Evolutionary conservation across 92 coral and sea anemone species (phyloP).

Genomic region (Muricea muricata): DNA sequence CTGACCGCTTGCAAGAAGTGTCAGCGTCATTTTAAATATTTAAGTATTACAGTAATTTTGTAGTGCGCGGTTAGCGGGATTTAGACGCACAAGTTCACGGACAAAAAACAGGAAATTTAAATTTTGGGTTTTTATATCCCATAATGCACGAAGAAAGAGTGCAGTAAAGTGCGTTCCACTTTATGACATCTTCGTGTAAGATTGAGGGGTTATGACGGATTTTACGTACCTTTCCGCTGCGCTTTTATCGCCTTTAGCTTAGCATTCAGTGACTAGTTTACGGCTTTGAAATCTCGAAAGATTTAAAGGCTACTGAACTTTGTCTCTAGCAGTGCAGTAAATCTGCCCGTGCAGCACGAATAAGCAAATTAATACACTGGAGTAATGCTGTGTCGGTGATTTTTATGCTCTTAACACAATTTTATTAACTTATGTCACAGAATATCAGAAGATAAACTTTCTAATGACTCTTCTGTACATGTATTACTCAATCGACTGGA

Average conservation of each 20-base stretch:
- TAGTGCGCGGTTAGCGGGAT: neutral
- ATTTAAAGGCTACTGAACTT: conserved; percentile 16
- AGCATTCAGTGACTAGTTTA: conserved; percentile 44
- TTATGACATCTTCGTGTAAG: conserved; percentile 48
- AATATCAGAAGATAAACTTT: neutral
- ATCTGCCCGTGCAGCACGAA: neutral
- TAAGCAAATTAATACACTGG: neutral
- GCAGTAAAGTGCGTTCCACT: neutral
- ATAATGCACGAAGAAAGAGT: no score
- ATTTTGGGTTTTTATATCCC: neutral
- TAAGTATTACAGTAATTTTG: neutral
- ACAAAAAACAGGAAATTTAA: neutral
- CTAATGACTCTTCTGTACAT: neutral
- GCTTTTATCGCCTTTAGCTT: conserved; percentile 46
- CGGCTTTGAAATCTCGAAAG: conserved; percentile 42
- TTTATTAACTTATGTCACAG: neutral
- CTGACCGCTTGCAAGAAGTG: no score
- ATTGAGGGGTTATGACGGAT: conserved; percentile 25
- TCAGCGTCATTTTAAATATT: no score
- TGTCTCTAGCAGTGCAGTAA: no score
- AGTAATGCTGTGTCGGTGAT: neutral
- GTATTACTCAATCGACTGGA: no score
- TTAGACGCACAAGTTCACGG: neutral
- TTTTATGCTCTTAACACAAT: neutral
- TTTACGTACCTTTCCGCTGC: conserved; percentile 21